phyloP scores from a whole-genome alignment of 1,140 invertebrate species.

The Leguminivora glycinivorella region DNA sequence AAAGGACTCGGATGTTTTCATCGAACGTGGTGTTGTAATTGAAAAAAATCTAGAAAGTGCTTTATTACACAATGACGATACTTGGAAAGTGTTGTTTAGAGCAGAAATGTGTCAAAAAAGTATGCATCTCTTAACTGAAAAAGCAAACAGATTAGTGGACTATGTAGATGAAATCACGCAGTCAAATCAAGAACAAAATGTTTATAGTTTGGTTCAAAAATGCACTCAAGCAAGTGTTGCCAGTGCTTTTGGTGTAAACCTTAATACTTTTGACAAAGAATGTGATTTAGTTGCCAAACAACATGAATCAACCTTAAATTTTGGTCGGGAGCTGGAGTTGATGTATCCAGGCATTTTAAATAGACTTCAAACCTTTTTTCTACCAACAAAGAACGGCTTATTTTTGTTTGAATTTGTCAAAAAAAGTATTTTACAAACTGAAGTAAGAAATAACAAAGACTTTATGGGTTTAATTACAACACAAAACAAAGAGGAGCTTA shows the following conservation, averaged over 20 bases:
- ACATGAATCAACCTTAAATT: neutral
- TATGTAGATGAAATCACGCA: neutral
- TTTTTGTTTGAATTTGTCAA: neutral
- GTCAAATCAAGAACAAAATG: neutral
- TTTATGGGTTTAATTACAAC: constrained; percentile 4
- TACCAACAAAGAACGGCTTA: neutral
- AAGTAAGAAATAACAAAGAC: neutral
- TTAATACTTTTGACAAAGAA: neutral
- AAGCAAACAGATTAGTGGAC: neutral
- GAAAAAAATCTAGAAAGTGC: neutral
- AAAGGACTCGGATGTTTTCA: neutral
- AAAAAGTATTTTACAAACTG: neutral
- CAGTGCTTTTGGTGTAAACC: neutral
- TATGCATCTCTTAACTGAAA: neutral
- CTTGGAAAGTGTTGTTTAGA: neutral
- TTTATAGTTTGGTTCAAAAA: neutral
- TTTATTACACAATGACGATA: neutral
- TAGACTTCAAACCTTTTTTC: neutral
- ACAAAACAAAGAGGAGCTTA: neutral
- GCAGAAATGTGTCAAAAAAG: neutral
- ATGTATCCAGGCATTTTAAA: constrained; percentile 27
- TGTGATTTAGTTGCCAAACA: neutral
- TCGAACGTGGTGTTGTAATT: neutral
- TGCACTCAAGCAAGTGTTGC: neutral
- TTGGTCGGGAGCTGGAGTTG: constrained; percentile 3